Conservation (phyloP, 2,888 invertebrate species). For the Eristalis arbustorum region DNA sequence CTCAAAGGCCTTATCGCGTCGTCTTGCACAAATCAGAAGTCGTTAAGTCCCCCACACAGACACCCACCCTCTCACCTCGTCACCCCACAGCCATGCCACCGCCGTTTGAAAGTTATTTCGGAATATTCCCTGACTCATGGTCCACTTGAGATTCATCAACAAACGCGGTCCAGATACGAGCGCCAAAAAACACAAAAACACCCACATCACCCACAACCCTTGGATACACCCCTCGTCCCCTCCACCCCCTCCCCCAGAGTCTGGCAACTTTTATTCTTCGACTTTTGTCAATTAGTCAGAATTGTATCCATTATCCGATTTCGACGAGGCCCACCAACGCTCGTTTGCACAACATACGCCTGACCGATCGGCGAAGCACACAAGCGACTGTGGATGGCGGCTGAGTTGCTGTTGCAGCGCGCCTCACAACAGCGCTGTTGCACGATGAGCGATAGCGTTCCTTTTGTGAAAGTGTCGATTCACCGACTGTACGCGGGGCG, state of each 20-base stretch:
- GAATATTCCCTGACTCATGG: conserved; percentile 66
- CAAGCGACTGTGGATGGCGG: no score
- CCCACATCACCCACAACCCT: neutral
- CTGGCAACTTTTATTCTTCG: conserved; percentile 35
- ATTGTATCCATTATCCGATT: conserved; percentile 54
- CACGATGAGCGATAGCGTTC: neutral
- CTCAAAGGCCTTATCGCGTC: conserved; percentile 2
- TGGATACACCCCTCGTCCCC: neutral
- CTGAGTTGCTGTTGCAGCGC: no score
- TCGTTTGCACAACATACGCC: neutral
- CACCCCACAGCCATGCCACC: neutral
- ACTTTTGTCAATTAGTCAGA: conserved; percentile 58
- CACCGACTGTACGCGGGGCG: neutral
- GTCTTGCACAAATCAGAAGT: conserved; percentile 28
- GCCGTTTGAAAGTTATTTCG: conserved; percentile 24
- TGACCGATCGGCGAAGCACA: neutral
- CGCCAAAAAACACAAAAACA: neutral
- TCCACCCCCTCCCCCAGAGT: neutral
- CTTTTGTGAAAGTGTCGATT: neutral
- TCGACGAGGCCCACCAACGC: neutral
- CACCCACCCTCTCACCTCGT: neutral
- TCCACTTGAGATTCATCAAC: conserved; percentile 66
- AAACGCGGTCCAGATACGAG: conserved; percentile 14
- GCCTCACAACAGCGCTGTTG: neutral
- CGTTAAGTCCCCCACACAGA: conserved; percentile 23